Base-by-base conservation (phyloP, 2,888 invertebrate genomes). In the Bombyx huttoni region DNA sequence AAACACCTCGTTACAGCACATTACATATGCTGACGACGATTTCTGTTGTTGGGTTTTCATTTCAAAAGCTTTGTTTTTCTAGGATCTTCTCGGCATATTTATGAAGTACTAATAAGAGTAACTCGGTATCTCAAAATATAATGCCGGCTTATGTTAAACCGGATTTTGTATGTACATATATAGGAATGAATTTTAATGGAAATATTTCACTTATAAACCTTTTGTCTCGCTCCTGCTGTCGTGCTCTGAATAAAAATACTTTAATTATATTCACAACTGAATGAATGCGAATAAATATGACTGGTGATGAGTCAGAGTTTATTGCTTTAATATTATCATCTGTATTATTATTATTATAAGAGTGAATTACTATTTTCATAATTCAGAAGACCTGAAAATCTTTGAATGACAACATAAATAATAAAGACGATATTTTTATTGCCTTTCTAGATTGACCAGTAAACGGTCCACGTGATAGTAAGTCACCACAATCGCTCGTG, bases 131-230 rank as follows among this genome's bases (percentile, higher is more conserved):
- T 14, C 14, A 49, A 24, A 40, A 24, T 24, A 24, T 13, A 49
- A 49, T 49, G 14, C 49, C 49, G 45, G 45, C 49, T 49, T 40
- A 49, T 49, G 49, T 49, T 49, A 49, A 49, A 40, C 45, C 13
- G 45, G 35, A 2, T 14, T 40, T 9, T 13, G 13, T 49, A 13
- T 14, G 24, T 24, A 24, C 5, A 5, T 24, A 24, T 24, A 24
- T 3, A 7, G 2, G 40, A 14, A 40, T 49, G 14, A 49, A 49
- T 40, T 40, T 35, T 7, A 49, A 49, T 49, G 49, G 40, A 49
- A 40, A 40, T 40, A 10, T 40, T 40, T 40, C 40, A 40, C 40
- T 40, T 40, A 10, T 5, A 24, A 24, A 24, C 5, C 9, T 12
- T 40, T 40, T 40, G 40, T 40, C 7, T 40, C 40, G 8, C 40